Percentiles rank a stretch among this genome's conserved stretches.
Evolutionary conservation across 2,888 invertebrate species (phyloP).

Genomic region (Erpobdella octoculata): DNA sequence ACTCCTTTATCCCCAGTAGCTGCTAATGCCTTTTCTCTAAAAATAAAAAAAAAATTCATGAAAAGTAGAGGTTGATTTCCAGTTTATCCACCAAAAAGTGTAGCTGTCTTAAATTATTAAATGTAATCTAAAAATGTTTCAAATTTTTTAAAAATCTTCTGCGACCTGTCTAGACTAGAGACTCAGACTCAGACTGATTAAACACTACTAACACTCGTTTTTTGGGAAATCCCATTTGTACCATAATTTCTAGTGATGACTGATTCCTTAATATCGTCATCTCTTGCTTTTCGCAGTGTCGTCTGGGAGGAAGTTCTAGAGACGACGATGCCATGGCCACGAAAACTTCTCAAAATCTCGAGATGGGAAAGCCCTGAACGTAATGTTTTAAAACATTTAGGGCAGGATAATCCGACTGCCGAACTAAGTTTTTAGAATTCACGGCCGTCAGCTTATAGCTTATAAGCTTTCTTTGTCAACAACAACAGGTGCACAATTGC

Average conservation of each 20-base stretch:
- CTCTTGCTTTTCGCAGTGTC: conserved; percentile 32
- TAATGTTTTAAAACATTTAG: neutral
- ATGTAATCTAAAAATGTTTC: neutral
- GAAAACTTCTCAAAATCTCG: too few species aligned
- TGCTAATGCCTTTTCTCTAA: conserved; percentile 78
- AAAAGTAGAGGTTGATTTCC: neutral
- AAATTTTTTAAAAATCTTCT: neutral
- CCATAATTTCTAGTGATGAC: conserved; percentile 65
- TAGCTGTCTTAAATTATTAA: neutral
- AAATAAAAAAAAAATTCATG: neutral
- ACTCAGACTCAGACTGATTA: neutral
- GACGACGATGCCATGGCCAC: conserved; percentile 29
- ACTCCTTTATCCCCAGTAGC: conserved; percentile 81
- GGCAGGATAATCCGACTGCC: too few species aligned
- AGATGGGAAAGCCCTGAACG: neutral
- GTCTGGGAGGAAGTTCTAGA: conserved; percentile 34
- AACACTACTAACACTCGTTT: conserved; percentile 70
- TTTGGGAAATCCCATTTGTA: conserved; percentile 81
- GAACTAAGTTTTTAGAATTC: too few species aligned
- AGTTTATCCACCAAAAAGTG: neutral
- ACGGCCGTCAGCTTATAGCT: too few species aligned
- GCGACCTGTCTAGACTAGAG: too few species aligned
- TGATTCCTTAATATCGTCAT: conserved; percentile 37
- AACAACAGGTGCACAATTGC: too few species aligned
- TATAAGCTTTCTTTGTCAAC: too few species aligned